A percentile compares a stretch with the other conserved stretches of the same genome.
phyloP scores from a whole-genome alignment of 2,797 vertebrate genomes.

The Smutsia temminckii region DNA sequence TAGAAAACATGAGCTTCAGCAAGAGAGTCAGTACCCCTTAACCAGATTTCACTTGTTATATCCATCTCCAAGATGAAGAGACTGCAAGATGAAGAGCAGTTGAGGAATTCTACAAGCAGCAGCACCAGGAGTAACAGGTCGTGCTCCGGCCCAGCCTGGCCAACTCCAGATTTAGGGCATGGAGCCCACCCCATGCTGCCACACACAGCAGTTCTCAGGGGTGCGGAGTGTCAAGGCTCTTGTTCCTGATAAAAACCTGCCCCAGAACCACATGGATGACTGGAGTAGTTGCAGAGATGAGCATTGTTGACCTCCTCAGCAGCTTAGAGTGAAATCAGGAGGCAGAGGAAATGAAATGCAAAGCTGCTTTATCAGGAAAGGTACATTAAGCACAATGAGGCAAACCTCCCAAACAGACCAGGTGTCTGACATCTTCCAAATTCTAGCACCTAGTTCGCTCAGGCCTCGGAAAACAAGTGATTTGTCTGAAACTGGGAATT shows the following conservation, averaged over 20 bases:
- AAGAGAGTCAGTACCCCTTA: neutral
- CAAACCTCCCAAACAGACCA: neutral
- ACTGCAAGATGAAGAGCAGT: neutral
- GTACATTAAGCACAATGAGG: neutral
- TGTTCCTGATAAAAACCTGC: neutral
- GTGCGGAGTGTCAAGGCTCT: neutral
- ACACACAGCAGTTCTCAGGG: neutral
- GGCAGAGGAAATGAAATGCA: neutral
- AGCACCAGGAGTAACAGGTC: rapidly evolving
- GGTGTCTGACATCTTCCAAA: constrained; percentile 30
- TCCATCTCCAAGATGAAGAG: neutral
- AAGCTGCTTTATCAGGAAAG: neutral
- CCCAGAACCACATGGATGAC: neutral
- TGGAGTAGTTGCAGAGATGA: neutral
- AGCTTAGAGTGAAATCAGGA: neutral
- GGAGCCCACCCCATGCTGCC: neutral
- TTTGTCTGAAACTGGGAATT: neutral
- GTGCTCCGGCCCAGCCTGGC: neutral
- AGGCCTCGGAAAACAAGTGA: neutral
- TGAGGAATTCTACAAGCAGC: neutral
- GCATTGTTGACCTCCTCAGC: neutral
- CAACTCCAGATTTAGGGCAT: neutral
- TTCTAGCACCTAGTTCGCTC: neutral
- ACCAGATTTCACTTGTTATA: neutral
- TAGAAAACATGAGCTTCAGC: neutral